phyloP scores from a whole-genome alignment of 2,113 vertebrate species.

The Felis catus region F.catus_Fca126_mat1.0 CM031413.1:42296501-42297000 shows the following conservation, averaged over 20 bases:
- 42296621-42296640: conserved; percentile 55
- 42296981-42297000: background rate
- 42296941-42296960: background rate
- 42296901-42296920: background rate
- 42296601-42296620: conserved; percentile 69
- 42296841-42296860: background rate
- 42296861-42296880: background rate
- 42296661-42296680: conserved; percentile 23
- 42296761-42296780: background rate
- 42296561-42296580: conserved; percentile 66
- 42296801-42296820: background rate
- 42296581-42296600: conserved; percentile 64
- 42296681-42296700: conserved; percentile 54
- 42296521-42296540: conserved; percentile 78
- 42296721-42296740: background rate
- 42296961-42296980: background rate
- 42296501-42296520: conserved; percentile 59
- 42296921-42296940: background rate
- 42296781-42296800: conserved; percentile 50
- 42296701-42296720: conserved; percentile 22
- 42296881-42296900: background rate
- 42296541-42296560: conserved; percentile 78
- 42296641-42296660: conserved; percentile 59
- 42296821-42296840: background rate
- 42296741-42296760: background rate